phyloP scores from a whole-genome alignment of 1,140 invertebrate genomes.

The Bombus consobrinus region DNA sequence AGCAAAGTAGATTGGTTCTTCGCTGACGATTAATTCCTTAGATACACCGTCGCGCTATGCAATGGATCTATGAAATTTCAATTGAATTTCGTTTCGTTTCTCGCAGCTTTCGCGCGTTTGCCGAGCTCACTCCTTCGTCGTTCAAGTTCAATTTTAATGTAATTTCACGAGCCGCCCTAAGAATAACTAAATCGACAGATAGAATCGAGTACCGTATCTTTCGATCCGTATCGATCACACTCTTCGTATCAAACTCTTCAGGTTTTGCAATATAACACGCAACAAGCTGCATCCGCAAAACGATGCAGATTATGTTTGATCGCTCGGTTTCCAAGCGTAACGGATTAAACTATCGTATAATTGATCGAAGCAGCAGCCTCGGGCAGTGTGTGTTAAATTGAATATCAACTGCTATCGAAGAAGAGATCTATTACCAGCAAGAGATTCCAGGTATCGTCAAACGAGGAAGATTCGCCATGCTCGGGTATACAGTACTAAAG shows the following conservation, averaged over 20 bases:
- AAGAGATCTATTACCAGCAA: neutral
- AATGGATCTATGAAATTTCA: neutral
- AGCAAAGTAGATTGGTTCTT: slow-evolving; percentile 14
- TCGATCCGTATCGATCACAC: neutral
- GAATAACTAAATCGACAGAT: neutral
- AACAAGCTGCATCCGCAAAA: no score
- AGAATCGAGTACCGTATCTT: neutral
- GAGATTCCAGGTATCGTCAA: neutral
- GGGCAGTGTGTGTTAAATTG: neutral
- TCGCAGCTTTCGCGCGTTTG: neutral
- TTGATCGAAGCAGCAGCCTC: no score
- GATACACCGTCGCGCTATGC: neutral
- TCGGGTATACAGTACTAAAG: no score
- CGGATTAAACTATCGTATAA: no score
- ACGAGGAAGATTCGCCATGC: neutral
- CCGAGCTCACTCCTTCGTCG: neutral
- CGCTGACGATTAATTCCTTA: neutral
- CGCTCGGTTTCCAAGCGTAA: no score
- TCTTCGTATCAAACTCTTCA: no score
- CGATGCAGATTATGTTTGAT: no score
- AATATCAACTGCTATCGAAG: neutral
- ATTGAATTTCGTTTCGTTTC: neutral
- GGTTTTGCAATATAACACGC: no score
- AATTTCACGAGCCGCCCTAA: neutral
- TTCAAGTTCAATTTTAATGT: neutral